Percentiles rank a stretch among this genome's conserved stretches.
Evolutionary conservation across 1,140 invertebrate genomes (phyloP).

Genomic region (Heliothis virescens): DNA sequence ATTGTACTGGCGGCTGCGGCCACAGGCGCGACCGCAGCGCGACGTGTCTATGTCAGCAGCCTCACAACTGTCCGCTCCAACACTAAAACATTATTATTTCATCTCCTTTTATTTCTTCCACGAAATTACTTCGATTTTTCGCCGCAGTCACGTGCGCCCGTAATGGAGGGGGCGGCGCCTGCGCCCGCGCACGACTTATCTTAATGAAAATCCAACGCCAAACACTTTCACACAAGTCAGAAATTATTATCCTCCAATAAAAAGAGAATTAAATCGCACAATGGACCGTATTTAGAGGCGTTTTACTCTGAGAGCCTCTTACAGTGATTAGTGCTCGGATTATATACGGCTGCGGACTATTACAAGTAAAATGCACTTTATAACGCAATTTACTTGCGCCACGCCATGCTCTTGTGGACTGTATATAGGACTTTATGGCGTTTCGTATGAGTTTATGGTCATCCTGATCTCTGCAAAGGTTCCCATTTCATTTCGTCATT

Average conservation of each 20-base stretch:
- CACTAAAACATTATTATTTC: conserved; percentile 10
- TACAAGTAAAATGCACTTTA: conserved; percentile 4
- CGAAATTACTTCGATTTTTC: conserved; percentile 20
- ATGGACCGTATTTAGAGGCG: conserved; percentile 22
- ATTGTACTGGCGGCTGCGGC: background rate
- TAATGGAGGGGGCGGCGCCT: conserved; percentile 37
- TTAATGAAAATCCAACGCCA: conserved; percentile 45
- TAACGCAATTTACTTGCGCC: background rate
- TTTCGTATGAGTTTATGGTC: background rate
- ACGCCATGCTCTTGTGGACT: too few relatives aligned
- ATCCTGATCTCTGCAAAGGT: background rate
- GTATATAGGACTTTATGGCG: background rate
- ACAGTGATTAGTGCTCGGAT: conserved; percentile 9
- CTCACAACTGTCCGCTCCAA: background rate
- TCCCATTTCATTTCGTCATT: too few relatives aligned
- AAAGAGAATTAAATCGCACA: conserved; percentile 44
- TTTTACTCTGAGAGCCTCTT: conserved; percentile 22
- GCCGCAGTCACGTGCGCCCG: conserved; percentile 36
- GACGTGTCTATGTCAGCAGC: background rate
- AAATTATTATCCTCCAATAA: conserved; percentile 41
- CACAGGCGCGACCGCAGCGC: background rate
- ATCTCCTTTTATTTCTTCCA: conserved; percentile 28
- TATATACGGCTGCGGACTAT: background rate
- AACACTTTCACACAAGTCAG: conserved; percentile 43
- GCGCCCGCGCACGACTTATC: conserved; percentile 47